These are phyloP conservation scores for Maconellicoccus hirsutus DNA, from an alignment of 1,140 invertebrate genomes.

Conservation along the genomic window DNA sequence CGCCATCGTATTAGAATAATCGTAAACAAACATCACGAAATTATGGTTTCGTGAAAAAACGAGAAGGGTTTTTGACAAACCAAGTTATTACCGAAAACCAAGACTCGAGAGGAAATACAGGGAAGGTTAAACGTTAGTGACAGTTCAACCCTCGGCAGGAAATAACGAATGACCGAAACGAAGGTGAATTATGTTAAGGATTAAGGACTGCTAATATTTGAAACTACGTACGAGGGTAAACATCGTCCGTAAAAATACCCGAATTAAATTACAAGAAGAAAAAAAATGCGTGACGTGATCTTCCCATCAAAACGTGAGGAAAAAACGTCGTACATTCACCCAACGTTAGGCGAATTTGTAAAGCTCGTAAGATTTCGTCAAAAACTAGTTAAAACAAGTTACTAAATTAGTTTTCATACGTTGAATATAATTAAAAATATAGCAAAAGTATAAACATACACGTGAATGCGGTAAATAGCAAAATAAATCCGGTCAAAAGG, in stretches of 20 bases:
- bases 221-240: neutral
- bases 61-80: neutral
- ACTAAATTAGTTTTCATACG: neutral
- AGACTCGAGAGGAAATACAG: neutral
- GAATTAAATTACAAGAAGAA: neutral
- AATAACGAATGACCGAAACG: neutral
- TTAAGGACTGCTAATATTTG: neutral
- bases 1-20: too few relatives aligned
- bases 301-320: neutral
- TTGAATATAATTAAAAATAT: neutral
- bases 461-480: neutral
- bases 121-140: neutral
- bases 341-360: too few relatives aligned
- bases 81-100: neutral
- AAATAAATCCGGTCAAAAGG: neutral
- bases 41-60: neutral
- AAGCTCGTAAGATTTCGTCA: too few relatives aligned
- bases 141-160: neutral
- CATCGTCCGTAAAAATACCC: neutral
- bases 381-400: neutral
- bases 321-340: neutral
- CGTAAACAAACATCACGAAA: too few relatives aligned
- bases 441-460: neutral
- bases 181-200: neutral
- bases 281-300: neutral